Evolutionary conservation across 2,113 vertebrate species (phyloP), one percentile per base, ranked within the genome.

Genomic region (Rousettus leschenaultii): DNA sequence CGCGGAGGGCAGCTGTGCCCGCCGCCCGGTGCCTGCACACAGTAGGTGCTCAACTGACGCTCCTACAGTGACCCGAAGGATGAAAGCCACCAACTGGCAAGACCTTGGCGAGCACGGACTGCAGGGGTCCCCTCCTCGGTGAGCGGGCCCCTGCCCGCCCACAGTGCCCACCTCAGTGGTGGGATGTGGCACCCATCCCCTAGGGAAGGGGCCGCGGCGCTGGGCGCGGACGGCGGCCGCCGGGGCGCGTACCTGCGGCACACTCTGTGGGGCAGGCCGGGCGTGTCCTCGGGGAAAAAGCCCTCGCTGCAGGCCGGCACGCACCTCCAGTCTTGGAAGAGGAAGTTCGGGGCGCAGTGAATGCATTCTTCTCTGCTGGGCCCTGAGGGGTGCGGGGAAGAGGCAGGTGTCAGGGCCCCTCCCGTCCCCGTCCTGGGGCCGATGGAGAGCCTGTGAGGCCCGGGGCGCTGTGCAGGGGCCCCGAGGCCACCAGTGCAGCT

Each of bases 251-350:
- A 99, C 99, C 99, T 99, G 95, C 98, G 98, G 95, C 99, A 99
- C 97, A 99, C 99, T 97, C 97, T 98, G 95, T 99, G 98, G n/a
- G 98, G 98, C 59, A 99, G 97, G 75, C 99, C 99, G 0, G 98
- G 98, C 93, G 98, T 97, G 75, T 99, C 97, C 0, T 98, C 98
- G 0, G 98, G 97, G 95, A 99, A 99, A 98, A 98, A 99, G 15
- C 99, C 99, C 65, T 99, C 98, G 0, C 96, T 94, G 55, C 99
- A 99, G 71, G 97, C 11, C 0, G 98, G 97, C 80, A 99, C 99
- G 5, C 99, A 99, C 77, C n/a, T 98, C 99, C 99, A 99, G 91
- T 99, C 99, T 91, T 99, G 98, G 92, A 98, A 98, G 51, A 99
- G 92, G 96, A 96, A 98, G 92, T 98, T 98, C 0, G 95, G 92